Evolutionary conservation across 2,888 invertebrate species (phyloP), one percentile per base, ranked within the genome.

Genomic region (Calliphora vomitoria): DNA sequence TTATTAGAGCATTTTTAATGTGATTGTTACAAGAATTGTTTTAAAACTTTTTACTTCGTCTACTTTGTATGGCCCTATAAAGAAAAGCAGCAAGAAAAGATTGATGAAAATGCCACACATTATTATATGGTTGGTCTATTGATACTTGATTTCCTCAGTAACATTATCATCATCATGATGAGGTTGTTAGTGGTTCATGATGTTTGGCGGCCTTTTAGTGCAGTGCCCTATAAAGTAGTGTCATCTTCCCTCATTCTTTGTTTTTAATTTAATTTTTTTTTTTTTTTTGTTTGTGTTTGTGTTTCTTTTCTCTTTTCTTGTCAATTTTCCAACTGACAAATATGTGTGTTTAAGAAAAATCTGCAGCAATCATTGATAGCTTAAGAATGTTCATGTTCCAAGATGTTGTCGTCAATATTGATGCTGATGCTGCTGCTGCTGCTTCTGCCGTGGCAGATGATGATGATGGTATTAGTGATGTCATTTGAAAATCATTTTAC

Each of bases 401-500:
- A 68, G 60, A 60, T 83, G 69, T 69, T 82, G 74, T 58, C 64
- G 66, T 44, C 41, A 60, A 25, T 8, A 15, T 3, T 55, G 35
- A 11, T 41, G 44, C 11, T 13, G 41, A n/a, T n/a, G n/a, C n/a
- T n/a, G n/a, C 15, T 3, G 15, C 13, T 60, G 58, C n/a, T 10
- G 38, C 38, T n/a, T 8, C 8, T 13, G 44, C 41, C 58, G 35
- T 18, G 44, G 74, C 35, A 18, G 44, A 55, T 31, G 60, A 60
- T 69, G 60, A 75, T 60, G 68, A 38, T 74, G 68, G 83, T 62
- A 62, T 83, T 64, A 83, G 85, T 81, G 80, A 85, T 85, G 85
- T 85, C 80, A 85, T 85, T 85, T 62, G 68, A 85, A 85, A 85
- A 85, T 81, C 68, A 81, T 85, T 85, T 80, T 81, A 80, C 69